Evolutionary conservation across 2,888 invertebrate genomes (phyloP).

Genomic region (Pristionchus entomophagus): DNA sequence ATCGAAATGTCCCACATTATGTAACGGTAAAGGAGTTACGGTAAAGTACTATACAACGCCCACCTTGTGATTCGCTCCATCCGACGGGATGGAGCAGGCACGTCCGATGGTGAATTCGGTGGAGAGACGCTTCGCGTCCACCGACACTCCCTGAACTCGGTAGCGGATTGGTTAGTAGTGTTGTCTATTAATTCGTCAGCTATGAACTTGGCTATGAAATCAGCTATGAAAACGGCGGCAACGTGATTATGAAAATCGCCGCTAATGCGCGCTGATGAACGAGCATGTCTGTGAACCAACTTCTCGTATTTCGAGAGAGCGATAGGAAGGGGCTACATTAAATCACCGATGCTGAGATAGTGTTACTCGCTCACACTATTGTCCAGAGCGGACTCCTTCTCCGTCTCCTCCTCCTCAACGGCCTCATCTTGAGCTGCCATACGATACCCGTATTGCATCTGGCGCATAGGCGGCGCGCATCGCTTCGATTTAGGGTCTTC

Average conservation of each 20-base stretch:
- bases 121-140: conserved; percentile 68
- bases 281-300: too few relatives aligned
- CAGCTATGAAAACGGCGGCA: not conserved
- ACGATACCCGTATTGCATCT: too few relatives aligned
- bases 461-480: conserved; percentile 54
- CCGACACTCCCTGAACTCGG: conserved; percentile 49
- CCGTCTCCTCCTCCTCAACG: too few relatives aligned
- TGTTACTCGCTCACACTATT: too few relatives aligned
- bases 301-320: too few relatives aligned
- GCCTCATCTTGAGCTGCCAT: not conserved
- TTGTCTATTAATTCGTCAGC: too few relatives aligned
- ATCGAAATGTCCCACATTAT: not conserved
- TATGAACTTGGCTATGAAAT: not conserved
- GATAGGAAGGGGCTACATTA: too few relatives aligned
- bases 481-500: conserved; percentile 56
- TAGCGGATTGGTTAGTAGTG: not conserved
- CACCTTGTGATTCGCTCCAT: conserved; percentile 75
- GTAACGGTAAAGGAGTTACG: not conserved
- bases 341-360: too few relatives aligned
- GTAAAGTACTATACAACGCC: too few relatives aligned
- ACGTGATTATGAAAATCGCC: too few relatives aligned
- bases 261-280: too few relatives aligned
- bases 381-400: too few relatives aligned
- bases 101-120: conserved; percentile 75
- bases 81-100: conserved; percentile 75